Evolutionary conservation across 2,797 vertebrate genomes (phyloP).

Genomic region (Micropoecilia bifurca): DNA sequence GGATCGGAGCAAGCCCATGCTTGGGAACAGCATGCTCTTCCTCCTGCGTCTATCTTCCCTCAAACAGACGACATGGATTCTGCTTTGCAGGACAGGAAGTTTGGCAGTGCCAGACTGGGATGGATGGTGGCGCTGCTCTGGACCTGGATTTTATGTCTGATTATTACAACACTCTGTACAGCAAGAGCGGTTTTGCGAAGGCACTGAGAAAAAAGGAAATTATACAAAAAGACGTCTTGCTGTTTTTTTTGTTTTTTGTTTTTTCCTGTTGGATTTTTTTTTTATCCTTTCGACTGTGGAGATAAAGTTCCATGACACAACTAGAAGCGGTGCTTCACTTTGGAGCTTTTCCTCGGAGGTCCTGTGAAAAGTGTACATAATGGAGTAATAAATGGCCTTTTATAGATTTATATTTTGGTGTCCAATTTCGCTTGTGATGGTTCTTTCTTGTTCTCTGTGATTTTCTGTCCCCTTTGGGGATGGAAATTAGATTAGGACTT

Average conservation of each 20-base stretch:
- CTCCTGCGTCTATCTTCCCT: slow-evolving; percentile 71
- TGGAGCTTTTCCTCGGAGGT: slow-evolving; percentile 85
- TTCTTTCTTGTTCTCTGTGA: slow-evolving; percentile 86
- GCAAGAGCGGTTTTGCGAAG: slow-evolving; percentile 64
- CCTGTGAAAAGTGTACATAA: slow-evolving; percentile 98
- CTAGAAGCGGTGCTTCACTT: slow-evolving; percentile 81
- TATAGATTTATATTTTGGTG: slow-evolving; percentile 90
- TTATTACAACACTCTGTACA: slow-evolving; percentile 72
- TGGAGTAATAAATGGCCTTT: slow-evolving; percentile 88
- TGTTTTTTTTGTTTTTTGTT: slow-evolving; percentile 55
- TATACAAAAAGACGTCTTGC: slow-evolving; percentile 64
- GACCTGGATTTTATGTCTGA: slow-evolving; percentile 59
- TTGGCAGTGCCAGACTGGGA: slow-evolving; percentile 69
- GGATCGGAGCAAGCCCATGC: slow-evolving; percentile 52
- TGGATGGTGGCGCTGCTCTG: slow-evolving; percentile 45
- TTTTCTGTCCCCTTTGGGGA: slow-evolving; percentile 86
- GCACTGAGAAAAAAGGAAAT: slow-evolving; percentile 73
- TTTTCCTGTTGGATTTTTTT: slow-evolving; percentile 49
- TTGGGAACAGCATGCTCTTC: slow-evolving; percentile 65
- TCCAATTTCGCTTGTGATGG: slow-evolving; percentile 87
- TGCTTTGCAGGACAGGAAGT: slow-evolving; percentile 64
- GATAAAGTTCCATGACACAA: slow-evolving; percentile 79
- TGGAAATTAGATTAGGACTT: slow-evolving; percentile 85
- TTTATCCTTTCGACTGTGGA: slow-evolving; percentile 72
- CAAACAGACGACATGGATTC: slow-evolving; percentile 78